Conservation (phyloP, 2,797 vertebrate species). For the Typhlichthys subterraneus region DNA sequence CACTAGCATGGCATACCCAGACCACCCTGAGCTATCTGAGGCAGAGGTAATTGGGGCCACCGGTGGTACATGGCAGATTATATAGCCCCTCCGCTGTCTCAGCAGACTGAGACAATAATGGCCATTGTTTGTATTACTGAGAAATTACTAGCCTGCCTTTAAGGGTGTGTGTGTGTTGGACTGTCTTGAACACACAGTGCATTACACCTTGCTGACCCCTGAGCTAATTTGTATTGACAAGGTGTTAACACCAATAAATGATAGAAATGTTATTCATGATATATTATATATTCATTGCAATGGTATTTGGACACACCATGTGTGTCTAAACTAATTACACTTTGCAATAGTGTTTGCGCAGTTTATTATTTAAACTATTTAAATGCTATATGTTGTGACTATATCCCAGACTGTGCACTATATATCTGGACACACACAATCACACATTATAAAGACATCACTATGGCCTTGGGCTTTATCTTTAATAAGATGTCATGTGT, state of each 20-base stretch:
- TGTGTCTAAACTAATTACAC: no score
- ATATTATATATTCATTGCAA: not conserved
- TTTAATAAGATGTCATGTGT: conserved; percentile 53
- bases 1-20: conserved; percentile 19
- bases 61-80: conserved; percentile 54
- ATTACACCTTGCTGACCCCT: conserved; percentile 42
- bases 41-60: conserved; percentile 51
- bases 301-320: not conserved
- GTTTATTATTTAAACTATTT: no score
- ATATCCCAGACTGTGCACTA: no score
- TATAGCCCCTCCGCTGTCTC: conserved; percentile 60
- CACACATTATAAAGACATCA: conserved; percentile 16
- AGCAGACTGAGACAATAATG: conserved; percentile 50
- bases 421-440: no score
- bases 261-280: conserved; percentile 10
- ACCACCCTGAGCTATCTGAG: conserved; percentile 35
- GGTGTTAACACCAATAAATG: conserved; percentile 21
- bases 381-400: no score
- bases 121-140: conserved; percentile 52
- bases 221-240: conserved; percentile 53
- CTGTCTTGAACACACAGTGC: conserved; percentile 36
- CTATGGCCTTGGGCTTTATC: not conserved
- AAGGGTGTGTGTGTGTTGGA: conserved; percentile 24
- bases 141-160: conserved; percentile 39
- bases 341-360: no score